These are phyloP conservation scores for Gnatocerus cornutus DNA, from an alignment of 2,888 invertebrate species.

Conservation along the genomic window DNA sequence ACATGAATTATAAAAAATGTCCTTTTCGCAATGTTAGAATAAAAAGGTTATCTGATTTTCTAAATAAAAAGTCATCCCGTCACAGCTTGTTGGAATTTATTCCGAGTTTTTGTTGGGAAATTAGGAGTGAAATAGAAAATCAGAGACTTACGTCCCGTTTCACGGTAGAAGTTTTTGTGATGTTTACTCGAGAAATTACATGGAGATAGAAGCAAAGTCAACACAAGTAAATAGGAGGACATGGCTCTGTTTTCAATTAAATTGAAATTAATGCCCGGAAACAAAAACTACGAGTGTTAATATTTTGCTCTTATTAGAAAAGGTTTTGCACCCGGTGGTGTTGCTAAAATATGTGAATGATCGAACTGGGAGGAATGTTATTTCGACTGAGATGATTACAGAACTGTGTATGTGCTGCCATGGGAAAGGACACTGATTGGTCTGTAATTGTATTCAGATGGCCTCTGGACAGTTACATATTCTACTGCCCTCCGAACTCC, in stretches of 20 bases:
- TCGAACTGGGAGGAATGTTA: conserved; percentile 43
- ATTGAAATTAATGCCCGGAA: conserved; percentile 29
- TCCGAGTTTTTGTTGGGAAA: neutral
- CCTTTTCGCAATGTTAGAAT: neutral
- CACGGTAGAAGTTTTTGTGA: conserved; percentile 2
- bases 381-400: conserved; percentile 51
- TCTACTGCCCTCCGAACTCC: conserved; percentile 49
- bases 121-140: conserved; percentile 2
- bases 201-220: conserved; percentile 6
- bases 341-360: conserved; percentile 47
- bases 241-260: conserved; percentile 31
- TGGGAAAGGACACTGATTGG: conserved; percentile 57
- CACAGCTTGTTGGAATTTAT: conserved; percentile 14
- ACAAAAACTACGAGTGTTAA: conserved; percentile 1
- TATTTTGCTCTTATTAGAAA: conserved; percentile 34
- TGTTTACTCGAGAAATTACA: conserved; percentile 9
- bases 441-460: conserved; percentile 60
- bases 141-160: conserved; percentile 1
- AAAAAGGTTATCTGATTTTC: conserved; percentile 14
- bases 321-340: conserved; percentile 1
- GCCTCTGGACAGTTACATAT: conserved; percentile 55
- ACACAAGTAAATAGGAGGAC: conserved; percentile 24
- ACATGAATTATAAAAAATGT: conserved; percentile 10
- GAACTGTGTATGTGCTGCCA: conserved; percentile 45
- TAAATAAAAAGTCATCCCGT: conserved; percentile 9